Percentiles rank a stretch among this genome's conserved stretches.
Evolutionary conservation across 2,113 vertebrate genomes (phyloP).

Genomic region (Azemiops feae): DNA sequence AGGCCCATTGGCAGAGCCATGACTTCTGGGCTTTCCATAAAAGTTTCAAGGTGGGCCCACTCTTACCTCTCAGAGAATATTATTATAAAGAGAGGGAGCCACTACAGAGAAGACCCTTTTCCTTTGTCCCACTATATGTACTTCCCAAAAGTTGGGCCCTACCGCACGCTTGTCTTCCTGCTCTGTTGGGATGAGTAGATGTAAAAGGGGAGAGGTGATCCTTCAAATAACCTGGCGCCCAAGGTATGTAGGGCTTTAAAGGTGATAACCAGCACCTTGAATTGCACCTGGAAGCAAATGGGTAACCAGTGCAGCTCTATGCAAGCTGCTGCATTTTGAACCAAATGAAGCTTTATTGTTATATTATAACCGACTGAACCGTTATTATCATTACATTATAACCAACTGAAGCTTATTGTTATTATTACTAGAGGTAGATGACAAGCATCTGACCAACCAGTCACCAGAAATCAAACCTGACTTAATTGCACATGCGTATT

Average conservation of each 20-base stretch:
- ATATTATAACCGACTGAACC: neutral
- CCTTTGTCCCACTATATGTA: too few species aligned
- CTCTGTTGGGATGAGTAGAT: neutral
- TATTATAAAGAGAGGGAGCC: too few species aligned
- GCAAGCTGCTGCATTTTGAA: neutral
- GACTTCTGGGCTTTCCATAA: too few species aligned
- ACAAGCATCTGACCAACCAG: neutral
- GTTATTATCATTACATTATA: too few species aligned
- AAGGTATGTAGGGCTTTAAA: neutral
- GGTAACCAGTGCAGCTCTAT: neutral
- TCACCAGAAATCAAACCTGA: neutral
- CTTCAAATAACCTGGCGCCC: neutral
- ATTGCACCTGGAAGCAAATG: neutral
- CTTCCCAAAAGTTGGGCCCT: too few species aligned
- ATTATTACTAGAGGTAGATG: neutral
- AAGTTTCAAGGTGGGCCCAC: too few species aligned
- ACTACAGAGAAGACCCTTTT: too few species aligned
- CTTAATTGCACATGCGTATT: neutral
- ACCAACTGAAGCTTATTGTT: neutral
- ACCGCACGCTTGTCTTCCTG: neutral
- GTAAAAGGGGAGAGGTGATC: neutral
- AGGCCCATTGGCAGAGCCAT: too few species aligned
- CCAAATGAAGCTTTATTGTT: neutral
- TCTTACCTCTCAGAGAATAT: too few species aligned
- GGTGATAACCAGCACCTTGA: neutral